A percentile compares a stretch with the other conserved stretches of the same genome.
These are phyloP conservation scores for Lepidochitona cinerea DNA, from an alignment of 2,888 invertebrate species.

Conservation along the genomic window DNA sequence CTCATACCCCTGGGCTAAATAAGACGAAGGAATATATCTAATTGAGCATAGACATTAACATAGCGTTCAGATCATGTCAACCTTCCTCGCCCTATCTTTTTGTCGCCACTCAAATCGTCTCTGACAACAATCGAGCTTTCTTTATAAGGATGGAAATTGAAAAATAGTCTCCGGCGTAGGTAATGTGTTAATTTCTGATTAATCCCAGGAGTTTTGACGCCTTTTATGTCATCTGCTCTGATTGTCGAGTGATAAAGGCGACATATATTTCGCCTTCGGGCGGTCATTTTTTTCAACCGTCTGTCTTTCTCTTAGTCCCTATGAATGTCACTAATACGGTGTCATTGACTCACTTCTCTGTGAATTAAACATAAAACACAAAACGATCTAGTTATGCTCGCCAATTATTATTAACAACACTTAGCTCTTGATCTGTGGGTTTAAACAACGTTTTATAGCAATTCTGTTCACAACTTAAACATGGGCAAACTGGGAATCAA, in stretches of 20 bases:
- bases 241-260: neutral
- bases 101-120: no score
- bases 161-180: neutral
- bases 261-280: neutral
- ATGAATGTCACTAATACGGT: no score
- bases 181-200: neutral
- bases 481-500: no score
- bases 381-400: no score
- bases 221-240: neutral
- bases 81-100: no score
- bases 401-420: no score
- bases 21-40: neutral
- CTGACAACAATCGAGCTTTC: neutral
- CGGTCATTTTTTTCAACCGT: neutral
- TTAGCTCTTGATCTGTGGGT: no score
- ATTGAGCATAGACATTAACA: neutral
- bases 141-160: neutral
- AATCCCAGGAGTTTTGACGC: slow-evolving; percentile 1
- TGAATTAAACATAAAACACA: no score
- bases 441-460: no score
- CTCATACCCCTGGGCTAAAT: neutral
- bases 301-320: neutral
- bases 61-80: no score
- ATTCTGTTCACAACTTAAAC: no score
- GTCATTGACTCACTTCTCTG: no score